phyloP scores from a whole-genome alignment of 2,113 vertebrate species.

The Murina feae region DNA sequence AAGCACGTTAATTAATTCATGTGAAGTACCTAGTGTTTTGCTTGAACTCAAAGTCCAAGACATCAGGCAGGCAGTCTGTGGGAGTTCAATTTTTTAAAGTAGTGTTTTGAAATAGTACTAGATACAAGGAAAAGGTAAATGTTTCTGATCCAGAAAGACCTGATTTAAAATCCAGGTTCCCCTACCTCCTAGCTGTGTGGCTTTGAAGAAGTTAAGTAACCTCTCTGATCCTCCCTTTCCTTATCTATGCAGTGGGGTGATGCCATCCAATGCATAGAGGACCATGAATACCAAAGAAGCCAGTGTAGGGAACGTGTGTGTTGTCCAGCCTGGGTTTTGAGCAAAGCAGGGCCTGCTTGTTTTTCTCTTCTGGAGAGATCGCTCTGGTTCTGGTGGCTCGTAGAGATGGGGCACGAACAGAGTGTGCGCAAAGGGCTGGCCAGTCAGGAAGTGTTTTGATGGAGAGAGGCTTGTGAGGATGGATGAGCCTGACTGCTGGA shows the following conservation, averaged over 20 bases:
- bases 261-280: background rate
- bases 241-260: background rate
- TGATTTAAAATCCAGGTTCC: background rate
- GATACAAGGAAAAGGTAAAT: background rate
- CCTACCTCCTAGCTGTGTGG: background rate
- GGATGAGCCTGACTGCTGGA: background rate
- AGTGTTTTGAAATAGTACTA: background rate
- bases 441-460: background rate
- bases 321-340: background rate
- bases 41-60: background rate
- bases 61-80: background rate
- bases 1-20: background rate
- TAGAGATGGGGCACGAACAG: background rate
- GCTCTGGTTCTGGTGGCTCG: background rate
- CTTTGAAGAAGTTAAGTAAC: background rate
- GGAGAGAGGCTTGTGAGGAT: background rate
- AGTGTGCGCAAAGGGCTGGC: background rate
- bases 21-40: background rate
- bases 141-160: background rate
- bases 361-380: background rate
- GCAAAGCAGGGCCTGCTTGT: background rate
- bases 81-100: background rate
- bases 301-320: fast-evolving
- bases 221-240: background rate
- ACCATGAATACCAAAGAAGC: background rate